A percentile compares a stretch with the other conserved stretches of the same genome.
phyloP scores from a whole-genome alignment of 2,888 invertebrate species.

The Luperina nickerlii region DNA sequence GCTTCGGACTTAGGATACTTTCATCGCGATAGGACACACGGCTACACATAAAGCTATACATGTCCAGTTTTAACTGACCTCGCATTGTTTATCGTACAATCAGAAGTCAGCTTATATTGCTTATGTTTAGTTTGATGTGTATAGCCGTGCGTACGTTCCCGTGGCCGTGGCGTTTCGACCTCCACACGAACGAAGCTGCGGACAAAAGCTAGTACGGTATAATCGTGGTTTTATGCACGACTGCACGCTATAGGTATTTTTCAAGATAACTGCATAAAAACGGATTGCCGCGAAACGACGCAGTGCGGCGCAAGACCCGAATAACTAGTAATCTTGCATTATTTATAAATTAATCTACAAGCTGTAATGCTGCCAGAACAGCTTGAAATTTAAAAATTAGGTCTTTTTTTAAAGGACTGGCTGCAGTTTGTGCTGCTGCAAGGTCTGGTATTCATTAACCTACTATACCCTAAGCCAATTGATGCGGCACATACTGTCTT shows the following conservation, averaged over 20 bases:
- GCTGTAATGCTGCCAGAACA: background rate
- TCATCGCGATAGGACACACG: background rate
- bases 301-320: conserved; percentile 46
- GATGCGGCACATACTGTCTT: background rate
- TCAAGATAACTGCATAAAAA: conserved; percentile 33
- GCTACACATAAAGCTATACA: background rate
- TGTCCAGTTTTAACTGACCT: background rate
- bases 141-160: background rate
- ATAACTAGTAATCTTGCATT: conserved; percentile 20
- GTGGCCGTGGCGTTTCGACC: background rate
- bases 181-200: background rate
- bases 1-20: background rate
- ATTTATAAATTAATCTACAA: conserved; percentile 24
- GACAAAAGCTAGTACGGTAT: conserved; percentile 19
- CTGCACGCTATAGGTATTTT: conserved; percentile 36
- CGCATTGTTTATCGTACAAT: background rate
- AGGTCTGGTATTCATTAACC: background rate
- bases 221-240: conserved; percentile 46
- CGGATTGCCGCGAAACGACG: conserved; percentile 32
- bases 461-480: background rate
- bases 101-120: background rate
- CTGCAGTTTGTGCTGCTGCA: background rate
- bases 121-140: background rate
- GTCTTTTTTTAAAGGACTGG: background rate
- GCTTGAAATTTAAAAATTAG: background rate